phyloP scores from a whole-genome alignment of 2,113 vertebrate species.

The Fregetta grallaria region DNA sequence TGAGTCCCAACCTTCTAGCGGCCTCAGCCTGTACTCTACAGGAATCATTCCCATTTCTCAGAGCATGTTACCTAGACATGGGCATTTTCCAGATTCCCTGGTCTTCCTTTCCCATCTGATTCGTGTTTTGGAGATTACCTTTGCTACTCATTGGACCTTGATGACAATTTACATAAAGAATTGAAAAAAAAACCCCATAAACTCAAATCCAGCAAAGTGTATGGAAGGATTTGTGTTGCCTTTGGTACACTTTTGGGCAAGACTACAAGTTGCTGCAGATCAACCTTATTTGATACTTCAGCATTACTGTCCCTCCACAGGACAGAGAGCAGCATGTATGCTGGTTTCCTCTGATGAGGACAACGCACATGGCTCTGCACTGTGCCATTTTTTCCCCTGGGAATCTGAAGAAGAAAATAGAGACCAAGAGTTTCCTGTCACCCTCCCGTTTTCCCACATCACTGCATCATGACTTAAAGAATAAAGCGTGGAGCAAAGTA shows the following conservation, averaged over 20 bases:
- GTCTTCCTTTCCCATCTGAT: neutral
- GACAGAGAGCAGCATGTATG: neutral
- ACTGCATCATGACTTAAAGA: neutral
- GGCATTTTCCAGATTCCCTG: neutral
- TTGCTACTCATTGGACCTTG: neutral
- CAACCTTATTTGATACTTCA: neutral
- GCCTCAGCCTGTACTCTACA: neutral
- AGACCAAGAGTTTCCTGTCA: neutral
- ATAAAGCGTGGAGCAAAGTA: rapidly evolving
- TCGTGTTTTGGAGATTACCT: neutral
- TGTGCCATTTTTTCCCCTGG: neutral
- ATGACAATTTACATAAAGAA: neutral
- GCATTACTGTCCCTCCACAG: neutral
- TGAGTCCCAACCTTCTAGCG: neutral
- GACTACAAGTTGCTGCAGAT: neutral
- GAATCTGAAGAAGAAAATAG: neutral
- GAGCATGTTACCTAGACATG: neutral
- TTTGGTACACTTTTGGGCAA: neutral
- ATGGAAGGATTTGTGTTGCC: neutral
- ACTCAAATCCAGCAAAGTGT: neutral
- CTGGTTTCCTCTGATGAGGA: neutral
- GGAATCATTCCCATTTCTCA: neutral
- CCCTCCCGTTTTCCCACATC: neutral
- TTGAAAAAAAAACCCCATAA: neutral
- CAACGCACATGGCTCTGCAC: rapidly evolving